Conservation (phyloP, 2,888 invertebrate genomes). For the Thysanoteuthis rhombus region DNA sequence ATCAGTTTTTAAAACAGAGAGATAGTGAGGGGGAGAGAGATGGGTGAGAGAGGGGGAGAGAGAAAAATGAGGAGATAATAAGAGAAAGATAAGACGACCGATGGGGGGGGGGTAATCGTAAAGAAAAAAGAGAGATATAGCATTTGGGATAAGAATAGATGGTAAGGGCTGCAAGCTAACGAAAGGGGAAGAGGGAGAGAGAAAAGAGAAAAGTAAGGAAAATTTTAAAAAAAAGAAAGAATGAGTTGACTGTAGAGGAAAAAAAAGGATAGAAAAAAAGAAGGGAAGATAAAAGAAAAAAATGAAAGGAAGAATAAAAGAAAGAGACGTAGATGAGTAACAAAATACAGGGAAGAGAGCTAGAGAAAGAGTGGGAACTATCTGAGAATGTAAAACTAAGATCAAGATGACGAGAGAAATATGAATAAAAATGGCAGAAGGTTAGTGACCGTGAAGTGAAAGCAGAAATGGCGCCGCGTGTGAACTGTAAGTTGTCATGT, state of each 20-base stretch:
- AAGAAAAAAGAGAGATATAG: too few species aligned
- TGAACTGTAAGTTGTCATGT: neutral
- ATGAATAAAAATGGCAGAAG: neutral
- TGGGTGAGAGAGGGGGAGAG: too few species aligned
- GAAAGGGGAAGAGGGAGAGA: too few species aligned
- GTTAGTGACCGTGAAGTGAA: neutral
- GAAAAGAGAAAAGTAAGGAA: too few species aligned
- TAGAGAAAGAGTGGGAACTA: neutral
- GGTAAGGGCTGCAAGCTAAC: too few species aligned
- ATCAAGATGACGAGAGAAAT: neutral
- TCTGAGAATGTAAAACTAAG: neutral
- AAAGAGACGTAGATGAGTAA: neutral
- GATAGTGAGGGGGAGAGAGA: too few species aligned
- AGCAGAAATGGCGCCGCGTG: neutral
- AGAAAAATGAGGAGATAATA: too few species aligned
- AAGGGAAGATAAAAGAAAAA: neutral
- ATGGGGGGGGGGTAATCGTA: too few species aligned
- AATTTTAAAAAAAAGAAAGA: too few species aligned
- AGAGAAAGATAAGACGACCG: too few species aligned
- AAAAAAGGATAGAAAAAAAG: neutral
- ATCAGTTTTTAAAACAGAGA: too few species aligned
- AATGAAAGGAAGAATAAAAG: neutral
- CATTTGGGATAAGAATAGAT: too few species aligned
- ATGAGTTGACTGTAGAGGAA: neutral
- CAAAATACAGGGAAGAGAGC: neutral